Conservation (phyloP, 2,113 vertebrate genomes). For the Pavo muticus region DNA sequence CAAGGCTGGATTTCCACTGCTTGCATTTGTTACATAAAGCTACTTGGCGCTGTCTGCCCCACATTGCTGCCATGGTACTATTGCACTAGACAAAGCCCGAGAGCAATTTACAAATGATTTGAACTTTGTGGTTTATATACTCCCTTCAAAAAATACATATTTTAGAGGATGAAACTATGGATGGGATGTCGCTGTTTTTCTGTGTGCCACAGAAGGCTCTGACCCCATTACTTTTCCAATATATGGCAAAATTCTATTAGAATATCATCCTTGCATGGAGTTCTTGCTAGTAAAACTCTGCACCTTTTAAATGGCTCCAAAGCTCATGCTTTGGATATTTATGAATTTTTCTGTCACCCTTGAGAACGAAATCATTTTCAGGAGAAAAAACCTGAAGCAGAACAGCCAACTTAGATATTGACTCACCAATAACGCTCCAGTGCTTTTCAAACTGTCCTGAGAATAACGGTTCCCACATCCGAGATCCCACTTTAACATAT, state of each 20-base stretch:
- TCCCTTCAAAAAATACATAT: neutral
- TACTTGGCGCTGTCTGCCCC: neutral
- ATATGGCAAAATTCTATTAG: neutral
- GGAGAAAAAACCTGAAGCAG: constrained; percentile 15
- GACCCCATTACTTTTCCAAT: neutral
- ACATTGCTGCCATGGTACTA: neutral
- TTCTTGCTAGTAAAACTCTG: neutral
- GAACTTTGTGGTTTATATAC: neutral
- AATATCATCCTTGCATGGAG: neutral
- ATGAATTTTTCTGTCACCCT: constrained; percentile 24
- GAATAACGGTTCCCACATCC: neutral
- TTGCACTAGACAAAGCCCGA: constrained; percentile 14
- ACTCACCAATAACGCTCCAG: constrained; percentile 8
- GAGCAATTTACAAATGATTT: constrained; percentile 3
- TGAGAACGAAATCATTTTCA: constrained; percentile 12
- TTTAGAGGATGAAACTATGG: neutral
- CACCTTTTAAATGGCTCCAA: neutral
- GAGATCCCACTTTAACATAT: neutral
- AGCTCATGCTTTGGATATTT: neutral
- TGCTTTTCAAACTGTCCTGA: neutral
- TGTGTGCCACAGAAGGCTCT: neutral
- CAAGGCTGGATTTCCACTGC: neutral
- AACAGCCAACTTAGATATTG: constrained; percentile 26
- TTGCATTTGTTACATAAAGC: constrained; percentile 40
- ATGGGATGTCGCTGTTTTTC: neutral